Base-by-base conservation (phyloP, 2,113 vertebrate genomes). In the Ageneiosus marmoratus region DNA sequence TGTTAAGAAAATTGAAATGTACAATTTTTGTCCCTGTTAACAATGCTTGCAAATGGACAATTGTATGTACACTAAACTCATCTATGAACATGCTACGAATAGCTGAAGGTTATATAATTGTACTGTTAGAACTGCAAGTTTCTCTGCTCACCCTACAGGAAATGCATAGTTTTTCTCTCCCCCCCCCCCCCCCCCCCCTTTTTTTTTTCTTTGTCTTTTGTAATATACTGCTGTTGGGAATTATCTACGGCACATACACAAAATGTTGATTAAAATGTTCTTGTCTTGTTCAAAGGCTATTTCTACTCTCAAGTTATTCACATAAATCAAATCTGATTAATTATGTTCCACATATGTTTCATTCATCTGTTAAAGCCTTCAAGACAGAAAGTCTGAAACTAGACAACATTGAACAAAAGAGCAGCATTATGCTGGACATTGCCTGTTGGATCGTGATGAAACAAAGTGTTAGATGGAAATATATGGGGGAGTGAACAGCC, bases 221-320 rank as follows among this genome's bases (percentile, higher is more conserved):
- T 69, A 1, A 44, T 69, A 16, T 55, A 58, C 16, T 37, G 24
- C 24, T 51, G 32, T 29, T 44, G 32, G 24, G 78, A 34, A 55
- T 55, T 56, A 9, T 53, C 65, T 37, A 27, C 11, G 73, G 55
- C 55, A 82, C 18, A 67, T 67, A 27, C n/a, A 48, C 18, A 22
- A 20, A 58, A 11, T 10, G n/a, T 63, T 62, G 4, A 60, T 73
- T 55, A 55, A 50, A 79, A 80, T 41, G 48, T 29, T 78, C 13
- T 67, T 85, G 75, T 73, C 46, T 79, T 73, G 22, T 78, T 82
- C 46, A 73, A 85, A 72, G 79, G 29, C 62, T 37, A 1, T 55
- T 51, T 48, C 18, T 80, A 9, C 32, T 78, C 73, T 73, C 16
- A 55, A 50, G 72, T 34, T 70, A 80, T 16, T 69, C 18, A 8